These are phyloP conservation scores for Helicoverpa armigera DNA, from an alignment of 1,140 invertebrate species.

Conservation along the genomic window DNA sequence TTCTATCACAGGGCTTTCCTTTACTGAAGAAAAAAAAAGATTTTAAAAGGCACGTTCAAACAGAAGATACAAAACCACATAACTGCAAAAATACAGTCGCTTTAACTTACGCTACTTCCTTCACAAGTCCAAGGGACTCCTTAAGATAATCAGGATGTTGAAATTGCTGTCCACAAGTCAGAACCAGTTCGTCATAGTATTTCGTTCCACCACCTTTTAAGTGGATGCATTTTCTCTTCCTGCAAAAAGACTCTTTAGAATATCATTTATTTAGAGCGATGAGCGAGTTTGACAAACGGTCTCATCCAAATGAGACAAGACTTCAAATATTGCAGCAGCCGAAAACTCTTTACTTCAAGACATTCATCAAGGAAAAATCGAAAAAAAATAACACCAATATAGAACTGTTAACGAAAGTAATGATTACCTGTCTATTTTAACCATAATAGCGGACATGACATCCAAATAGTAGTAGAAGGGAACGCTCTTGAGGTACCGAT, in stretches of 20 bases:
- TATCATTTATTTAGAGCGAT: not conserved
- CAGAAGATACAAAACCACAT: not conserved
- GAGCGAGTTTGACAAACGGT: not conserved
- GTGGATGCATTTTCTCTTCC: constrained; percentile 87
- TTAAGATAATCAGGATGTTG: constrained; percentile 84
- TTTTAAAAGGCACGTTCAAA: not conserved
- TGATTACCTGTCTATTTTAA: constrained; percentile 86
- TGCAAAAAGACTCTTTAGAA: constrained; percentile 59
- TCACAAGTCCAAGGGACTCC: constrained; percentile 67
- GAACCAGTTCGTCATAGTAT: constrained; percentile 88
- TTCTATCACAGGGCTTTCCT: constrained; percentile 70
- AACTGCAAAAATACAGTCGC: not conserved
- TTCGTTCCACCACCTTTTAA: constrained; percentile 85
- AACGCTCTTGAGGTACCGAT: constrained; percentile 84
- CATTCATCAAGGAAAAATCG: too few species aligned
- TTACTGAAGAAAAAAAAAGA: constrained; percentile 57
- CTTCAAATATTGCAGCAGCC: too few species aligned
- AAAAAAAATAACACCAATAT: too few species aligned
- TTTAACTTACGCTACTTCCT: constrained; percentile 70
- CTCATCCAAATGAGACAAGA: too few species aligned
- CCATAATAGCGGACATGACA: constrained; percentile 86
- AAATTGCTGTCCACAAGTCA: constrained; percentile 88
- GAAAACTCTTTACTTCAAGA: too few species aligned
- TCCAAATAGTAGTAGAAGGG: constrained; percentile 86
- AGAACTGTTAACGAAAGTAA: not conserved